Evolutionary conservation across 2,113 vertebrate species (phyloP).

Genomic region (Camelus bactrianus): DNA sequence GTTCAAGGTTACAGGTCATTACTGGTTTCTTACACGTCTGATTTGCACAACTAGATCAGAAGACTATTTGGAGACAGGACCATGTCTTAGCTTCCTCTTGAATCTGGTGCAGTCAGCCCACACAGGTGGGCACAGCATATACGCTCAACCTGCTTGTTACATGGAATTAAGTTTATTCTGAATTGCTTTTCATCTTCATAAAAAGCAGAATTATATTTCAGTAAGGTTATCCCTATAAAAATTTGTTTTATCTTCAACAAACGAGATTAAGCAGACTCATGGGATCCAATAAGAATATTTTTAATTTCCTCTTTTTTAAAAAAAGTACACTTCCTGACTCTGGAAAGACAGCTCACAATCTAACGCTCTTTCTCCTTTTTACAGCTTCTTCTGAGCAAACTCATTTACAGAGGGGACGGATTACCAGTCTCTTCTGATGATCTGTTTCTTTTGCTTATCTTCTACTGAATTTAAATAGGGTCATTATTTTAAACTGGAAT

Average conservation of each 20-base stretch:
- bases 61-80: background rate
- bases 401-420: background rate
- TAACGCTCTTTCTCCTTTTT: background rate
- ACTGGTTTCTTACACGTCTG: background rate
- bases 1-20: background rate
- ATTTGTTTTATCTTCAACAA: background rate
- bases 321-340: background rate
- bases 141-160: background rate
- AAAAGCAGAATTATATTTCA: no score
- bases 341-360: background rate
- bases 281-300: background rate
- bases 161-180: background rate
- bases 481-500: slow-evolving; percentile 24
- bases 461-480: slow-evolving; percentile 29
- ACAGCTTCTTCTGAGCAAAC: background rate
- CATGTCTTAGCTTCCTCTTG: rapidly evolving
- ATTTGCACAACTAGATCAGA: background rate
- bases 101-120: background rate
- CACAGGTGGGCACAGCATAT: background rate
- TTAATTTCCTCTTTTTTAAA: background rate
- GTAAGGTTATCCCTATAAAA: no score
- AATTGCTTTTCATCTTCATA: background rate
- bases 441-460: background rate
- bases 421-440: background rate
- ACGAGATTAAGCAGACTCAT: background rate